These are phyloP conservation scores for Lasioglossum vierecki DNA, from an alignment of 2,888 invertebrate species.

Conservation along the genomic window DNA sequence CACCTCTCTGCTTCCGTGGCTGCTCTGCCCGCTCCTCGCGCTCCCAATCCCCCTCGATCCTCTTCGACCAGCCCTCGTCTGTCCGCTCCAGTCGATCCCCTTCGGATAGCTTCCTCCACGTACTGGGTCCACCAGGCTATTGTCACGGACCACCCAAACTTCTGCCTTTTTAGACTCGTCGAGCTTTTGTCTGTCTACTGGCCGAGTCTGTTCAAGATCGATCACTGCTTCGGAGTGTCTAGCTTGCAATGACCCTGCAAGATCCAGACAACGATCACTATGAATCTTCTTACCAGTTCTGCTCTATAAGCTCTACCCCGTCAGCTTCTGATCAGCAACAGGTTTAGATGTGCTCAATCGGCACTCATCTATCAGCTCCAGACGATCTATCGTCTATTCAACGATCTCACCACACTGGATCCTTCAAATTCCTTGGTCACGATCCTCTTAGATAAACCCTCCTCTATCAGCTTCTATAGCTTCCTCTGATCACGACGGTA, in stretches of 20 bases:
- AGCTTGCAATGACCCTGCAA: not conserved
- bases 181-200: not conserved
- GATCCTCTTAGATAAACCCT: not conserved
- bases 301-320: not conserved
- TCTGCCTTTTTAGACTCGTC: not conserved
- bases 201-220: not conserved
- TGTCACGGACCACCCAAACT: not conserved
- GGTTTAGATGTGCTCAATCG: not conserved
- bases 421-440: not conserved
- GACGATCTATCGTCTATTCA: not conserved
- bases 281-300: not conserved
- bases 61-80: conserved; percentile 3
- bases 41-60: not conserved
- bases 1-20: conserved; percentile 69
- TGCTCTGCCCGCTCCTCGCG: conserved; percentile 33
- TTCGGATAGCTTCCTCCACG: not conserved
- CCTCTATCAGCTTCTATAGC: not conserved
- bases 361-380: no score
- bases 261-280: not conserved
- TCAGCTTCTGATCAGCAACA: not conserved
- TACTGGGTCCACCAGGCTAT: not conserved
- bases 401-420: not conserved
- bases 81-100: not conserved
- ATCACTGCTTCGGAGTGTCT: not conserved
- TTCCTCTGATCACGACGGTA: no score